Evolutionary conservation across 2,797 vertebrate species (phyloP), one percentile per base, ranked within the genome.

Genomic region (Pseudotriccus pelzelni): DNA sequence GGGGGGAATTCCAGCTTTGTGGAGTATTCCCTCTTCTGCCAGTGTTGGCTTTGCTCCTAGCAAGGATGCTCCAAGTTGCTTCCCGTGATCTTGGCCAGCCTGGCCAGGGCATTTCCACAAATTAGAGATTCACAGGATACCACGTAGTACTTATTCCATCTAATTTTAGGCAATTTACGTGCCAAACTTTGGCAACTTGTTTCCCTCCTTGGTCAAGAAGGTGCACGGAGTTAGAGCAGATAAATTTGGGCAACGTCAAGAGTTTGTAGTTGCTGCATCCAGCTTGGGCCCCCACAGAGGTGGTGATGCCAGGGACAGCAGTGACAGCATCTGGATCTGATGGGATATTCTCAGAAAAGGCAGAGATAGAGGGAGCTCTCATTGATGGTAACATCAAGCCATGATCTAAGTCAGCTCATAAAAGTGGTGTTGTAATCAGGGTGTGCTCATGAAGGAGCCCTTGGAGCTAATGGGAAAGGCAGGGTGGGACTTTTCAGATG

Each of bases 101-200:
- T 14, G 55, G 20, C 67, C 12, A 3, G 66, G 59, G 24, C 70
- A 6, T 21, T n/a, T 43, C 41, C 44, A 60, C 6, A 13, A 20
- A 18, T 5, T 4, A 14, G 12, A 50, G 32, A 12, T 24, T 30
- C 37, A n/a, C 16, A 41, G 56, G 64, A 23, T 15, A 2, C 6
- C 17, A 21, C 14, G 32, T 68, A 44, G 39, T 4, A 3, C 36
- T 41, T n/a, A 5, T 10, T 68, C 43, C 14, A 14, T 24, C 23
- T 62, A 1, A 30, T 53, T 9, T 34, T 27, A 12, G 37, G 27
- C 56, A 34, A 6, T 7, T 30, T 3, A 64, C 10, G 20, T 49
- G 53, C 37, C 0, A 0, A 4, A 60, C 15, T 58, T 56, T 41
- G 64, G 50, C 12, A n/a, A 0, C 0, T 17, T 3, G 1, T 8